These are phyloP conservation scores for Linnaemya tessellans DNA, from an alignment of 2,888 invertebrate species.

Conservation along the genomic window DNA sequence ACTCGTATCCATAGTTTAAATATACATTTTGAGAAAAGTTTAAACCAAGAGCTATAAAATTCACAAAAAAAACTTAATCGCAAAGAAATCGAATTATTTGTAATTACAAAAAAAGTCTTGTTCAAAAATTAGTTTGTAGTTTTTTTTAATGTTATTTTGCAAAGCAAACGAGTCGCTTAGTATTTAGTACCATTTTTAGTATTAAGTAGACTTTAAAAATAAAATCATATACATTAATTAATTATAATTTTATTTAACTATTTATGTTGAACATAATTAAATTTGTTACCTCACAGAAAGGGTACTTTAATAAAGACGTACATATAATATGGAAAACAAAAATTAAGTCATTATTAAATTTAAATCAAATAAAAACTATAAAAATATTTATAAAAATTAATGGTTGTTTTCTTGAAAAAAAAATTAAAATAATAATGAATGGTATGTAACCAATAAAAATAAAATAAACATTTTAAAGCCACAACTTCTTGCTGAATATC, in stretches of 20 bases:
- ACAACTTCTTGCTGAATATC: too few relatives aligned
- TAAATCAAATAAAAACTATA: constrained; percentile 48
- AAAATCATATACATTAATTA: constrained; percentile 48
- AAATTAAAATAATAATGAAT: not conserved
- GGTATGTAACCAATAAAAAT: too few relatives aligned
- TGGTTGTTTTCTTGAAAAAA: not conserved
- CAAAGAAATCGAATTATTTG: constrained; percentile 36
- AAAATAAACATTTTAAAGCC: too few relatives aligned
- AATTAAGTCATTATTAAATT: constrained; percentile 67
- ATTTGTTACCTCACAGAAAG: constrained; percentile 58
- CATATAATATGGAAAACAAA: constrained; percentile 22
- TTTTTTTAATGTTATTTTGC: constrained; percentile 62
- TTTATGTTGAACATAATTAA: constrained; percentile 68
- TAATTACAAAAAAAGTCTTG: constrained; percentile 50
- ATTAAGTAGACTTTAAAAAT: constrained; percentile 40
- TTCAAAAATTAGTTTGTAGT: constrained; percentile 62
- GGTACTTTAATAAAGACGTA: constrained; percentile 48
- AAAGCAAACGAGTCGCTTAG: constrained; percentile 75
- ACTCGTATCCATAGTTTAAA: too few relatives aligned
- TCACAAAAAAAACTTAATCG: not conserved
- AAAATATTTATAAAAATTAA: constrained; percentile 33
- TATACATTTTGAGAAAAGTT: not conserved
- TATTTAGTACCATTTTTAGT: constrained; percentile 66
- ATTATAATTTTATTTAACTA: constrained; percentile 55
- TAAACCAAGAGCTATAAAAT: constrained; percentile 29